These are phyloP conservation scores for Heliconius hewitsoni DNA, from an alignment of 1,140 invertebrate species.

Conservation along the genomic window DNA sequence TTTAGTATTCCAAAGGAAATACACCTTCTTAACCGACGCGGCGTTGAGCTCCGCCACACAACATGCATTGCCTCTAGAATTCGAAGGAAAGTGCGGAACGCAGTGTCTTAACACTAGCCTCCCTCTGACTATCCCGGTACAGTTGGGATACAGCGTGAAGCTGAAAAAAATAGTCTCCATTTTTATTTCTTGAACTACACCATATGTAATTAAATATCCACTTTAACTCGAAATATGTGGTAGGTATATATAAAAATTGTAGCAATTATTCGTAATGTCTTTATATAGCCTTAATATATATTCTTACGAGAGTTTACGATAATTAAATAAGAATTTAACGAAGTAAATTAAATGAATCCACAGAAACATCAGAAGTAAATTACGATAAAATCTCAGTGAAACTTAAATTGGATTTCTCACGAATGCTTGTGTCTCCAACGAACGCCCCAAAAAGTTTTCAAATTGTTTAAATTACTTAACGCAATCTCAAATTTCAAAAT, in stretches of 20 bases:
- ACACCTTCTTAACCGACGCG: no score
- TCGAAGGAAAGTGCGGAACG: no score
- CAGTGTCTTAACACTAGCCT: no score
- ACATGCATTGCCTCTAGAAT: no score
- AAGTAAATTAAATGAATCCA: not conserved
- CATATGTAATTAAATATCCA: no score
- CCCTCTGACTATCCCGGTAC: no score
- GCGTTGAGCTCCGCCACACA: no score
- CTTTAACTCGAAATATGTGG: no score
- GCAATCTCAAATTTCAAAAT: not conserved
- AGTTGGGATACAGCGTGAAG: no score
- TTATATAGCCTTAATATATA: not conserved
- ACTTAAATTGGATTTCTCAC: not conserved
- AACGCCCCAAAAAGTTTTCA: not conserved
- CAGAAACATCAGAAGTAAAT: not conserved
- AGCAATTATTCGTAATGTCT: not conserved
- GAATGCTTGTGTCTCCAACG: not conserved
- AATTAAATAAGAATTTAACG: not conserved
- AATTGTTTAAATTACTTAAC: not conserved
- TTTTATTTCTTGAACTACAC: no score
- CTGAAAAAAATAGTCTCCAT: no score
- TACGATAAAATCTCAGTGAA: not conserved
- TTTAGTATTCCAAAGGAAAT: no score
- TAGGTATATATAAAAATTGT: not conserved
- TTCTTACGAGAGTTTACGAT: not conserved